phyloP scores from a whole-genome alignment of 2,113 vertebrate species.

The Sisor rabdophorus region DNA sequence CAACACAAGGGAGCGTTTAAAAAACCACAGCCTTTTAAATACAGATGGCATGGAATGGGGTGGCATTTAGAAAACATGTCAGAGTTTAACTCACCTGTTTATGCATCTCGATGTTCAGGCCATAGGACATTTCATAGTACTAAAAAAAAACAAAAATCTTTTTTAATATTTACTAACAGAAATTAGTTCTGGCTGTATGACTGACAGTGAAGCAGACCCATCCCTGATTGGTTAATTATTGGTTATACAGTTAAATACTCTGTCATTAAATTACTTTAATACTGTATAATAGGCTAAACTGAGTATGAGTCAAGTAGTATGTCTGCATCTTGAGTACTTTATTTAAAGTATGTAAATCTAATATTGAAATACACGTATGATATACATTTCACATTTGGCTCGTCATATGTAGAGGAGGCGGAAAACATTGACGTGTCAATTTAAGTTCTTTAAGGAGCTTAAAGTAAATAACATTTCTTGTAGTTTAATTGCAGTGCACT shows the following conservation, averaged over 20 bases:
- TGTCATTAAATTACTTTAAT: too few species aligned
- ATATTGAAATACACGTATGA: too few species aligned
- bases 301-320: too few species aligned
- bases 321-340: too few species aligned
- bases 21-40: background rate
- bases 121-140: constrained; percentile 99
- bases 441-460: too few species aligned
- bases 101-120: constrained; percentile 99
- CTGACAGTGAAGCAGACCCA: background rate
- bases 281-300: too few species aligned
- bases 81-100: constrained; percentile 83
- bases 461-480: too few species aligned
- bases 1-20: background rate
- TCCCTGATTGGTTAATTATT: background rate
- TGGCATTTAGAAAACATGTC: background rate
- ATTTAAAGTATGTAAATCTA: too few species aligned
- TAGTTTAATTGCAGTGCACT: too few species aligned
- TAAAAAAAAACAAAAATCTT: constrained; percentile 53
- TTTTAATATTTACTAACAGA: background rate
- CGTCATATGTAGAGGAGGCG: too few species aligned
- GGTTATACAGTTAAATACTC: background rate
- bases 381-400: too few species aligned
- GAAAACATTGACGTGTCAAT: too few species aligned
- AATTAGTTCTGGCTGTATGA: background rate
- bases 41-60: background rate